Evolutionary conservation across 2,113 vertebrate genomes (phyloP).

Genomic region (Sylvilagus bachmani): DNA sequence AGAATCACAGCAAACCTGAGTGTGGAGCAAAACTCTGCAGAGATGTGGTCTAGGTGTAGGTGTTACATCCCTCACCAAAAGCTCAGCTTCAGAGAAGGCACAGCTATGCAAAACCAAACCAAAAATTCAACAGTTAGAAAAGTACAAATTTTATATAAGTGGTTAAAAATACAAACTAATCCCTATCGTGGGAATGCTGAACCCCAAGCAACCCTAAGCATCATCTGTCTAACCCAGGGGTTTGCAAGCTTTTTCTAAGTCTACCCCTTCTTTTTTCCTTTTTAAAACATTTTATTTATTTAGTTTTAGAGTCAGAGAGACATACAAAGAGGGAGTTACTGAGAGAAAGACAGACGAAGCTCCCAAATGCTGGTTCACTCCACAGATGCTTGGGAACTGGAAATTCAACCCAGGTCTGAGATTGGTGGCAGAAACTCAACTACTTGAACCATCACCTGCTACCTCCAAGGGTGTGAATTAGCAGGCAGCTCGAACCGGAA

Average conservation of each 20-base stretch:
- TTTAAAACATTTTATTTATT: too few relatives aligned
- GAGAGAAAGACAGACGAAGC: too few relatives aligned
- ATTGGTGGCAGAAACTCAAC: too few relatives aligned
- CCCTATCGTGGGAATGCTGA: neutral
- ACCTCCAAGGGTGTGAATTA: too few relatives aligned
- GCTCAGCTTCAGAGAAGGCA: neutral
- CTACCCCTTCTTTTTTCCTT: too few relatives aligned
- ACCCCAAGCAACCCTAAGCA: neutral
- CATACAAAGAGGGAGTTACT: too few relatives aligned
- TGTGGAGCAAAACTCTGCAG: neutral
- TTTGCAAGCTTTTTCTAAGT: neutral
- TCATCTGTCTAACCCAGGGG: neutral
- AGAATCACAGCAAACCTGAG: neutral
- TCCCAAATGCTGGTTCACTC: too few relatives aligned
- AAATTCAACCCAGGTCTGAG: too few relatives aligned
- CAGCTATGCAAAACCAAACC: neutral
- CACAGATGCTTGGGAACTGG: too few relatives aligned
- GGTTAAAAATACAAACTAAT: conserved; percentile 10
- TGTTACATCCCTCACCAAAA: neutral
- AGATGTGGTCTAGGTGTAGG: neutral
- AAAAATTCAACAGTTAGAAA: neutral
- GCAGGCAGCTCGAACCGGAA: too few relatives aligned
- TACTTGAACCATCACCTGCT: too few relatives aligned
- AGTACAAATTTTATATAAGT: neutral
- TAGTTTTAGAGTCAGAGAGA: too few relatives aligned